These are phyloP conservation scores for Phyto melanocephala DNA, from an alignment of 2,888 invertebrate species.

Conservation along the genomic window DNA sequence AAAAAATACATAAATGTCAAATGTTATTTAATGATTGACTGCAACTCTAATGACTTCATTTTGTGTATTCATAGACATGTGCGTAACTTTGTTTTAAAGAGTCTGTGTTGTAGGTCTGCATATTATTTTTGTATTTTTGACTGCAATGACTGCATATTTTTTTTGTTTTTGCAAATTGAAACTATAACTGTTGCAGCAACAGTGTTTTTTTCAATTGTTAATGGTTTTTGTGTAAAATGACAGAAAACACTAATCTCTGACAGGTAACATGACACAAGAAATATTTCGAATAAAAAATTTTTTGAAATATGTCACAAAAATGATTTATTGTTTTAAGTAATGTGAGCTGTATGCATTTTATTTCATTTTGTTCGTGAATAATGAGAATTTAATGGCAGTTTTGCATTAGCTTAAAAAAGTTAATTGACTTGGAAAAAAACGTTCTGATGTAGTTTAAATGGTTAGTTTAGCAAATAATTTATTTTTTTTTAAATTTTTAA, in stretches of 20 bases:
- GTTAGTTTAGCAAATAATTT: too few relatives aligned
- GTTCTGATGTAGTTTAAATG: too few relatives aligned
- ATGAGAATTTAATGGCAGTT: not conserved
- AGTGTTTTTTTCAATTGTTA: slow-evolving; percentile 3
- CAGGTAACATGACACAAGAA: slow-evolving; percentile 58
- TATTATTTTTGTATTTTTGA: not conserved
- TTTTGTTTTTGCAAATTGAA: slow-evolving; percentile 24
- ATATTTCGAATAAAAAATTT: slow-evolving; percentile 20
- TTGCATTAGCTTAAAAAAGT: not conserved
- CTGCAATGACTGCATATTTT: not conserved
- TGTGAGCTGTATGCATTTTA: too few relatives aligned
- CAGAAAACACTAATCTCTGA: slow-evolving; percentile 62
- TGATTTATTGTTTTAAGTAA: slow-evolving; percentile 46
- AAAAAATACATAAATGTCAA: slow-evolving; percentile 58
- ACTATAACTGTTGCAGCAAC: slow-evolving; percentile 22
- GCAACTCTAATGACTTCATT: slow-evolving; percentile 53
- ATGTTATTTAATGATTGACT: slow-evolving; percentile 53
- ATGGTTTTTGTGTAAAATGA: slow-evolving; percentile 48
- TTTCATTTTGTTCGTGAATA: not conserved
- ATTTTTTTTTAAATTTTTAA: too few relatives aligned
- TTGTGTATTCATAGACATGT: not conserved
- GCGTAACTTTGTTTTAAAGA: not conserved
- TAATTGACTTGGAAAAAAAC: not conserved
- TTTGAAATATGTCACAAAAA: slow-evolving; percentile 28
- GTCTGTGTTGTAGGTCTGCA: not conserved